Base-by-base conservation (phyloP, 1,140 invertebrate genomes). In the Semibalanus balanoides region DNA sequence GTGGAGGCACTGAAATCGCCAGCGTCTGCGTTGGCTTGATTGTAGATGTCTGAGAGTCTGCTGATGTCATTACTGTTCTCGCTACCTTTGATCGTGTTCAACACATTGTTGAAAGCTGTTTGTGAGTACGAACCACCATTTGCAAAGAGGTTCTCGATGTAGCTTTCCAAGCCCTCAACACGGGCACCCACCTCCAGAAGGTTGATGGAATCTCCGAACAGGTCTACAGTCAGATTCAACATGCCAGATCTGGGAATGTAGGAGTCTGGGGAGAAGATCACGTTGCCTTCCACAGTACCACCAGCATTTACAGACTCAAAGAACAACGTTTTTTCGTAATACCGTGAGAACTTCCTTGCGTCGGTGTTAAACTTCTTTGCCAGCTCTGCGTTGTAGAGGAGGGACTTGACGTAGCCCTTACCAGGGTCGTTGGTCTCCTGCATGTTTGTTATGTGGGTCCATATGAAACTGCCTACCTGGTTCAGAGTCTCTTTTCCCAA, bases 181-280 rank as follows among this genome's bases (percentile, higher is more conserved):
- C 95, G 89, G 1, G 88, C 87, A 74, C 90, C 90, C 22, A 96
- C 81, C 83, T 97, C 93, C 40, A 97, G 84, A 30, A 96, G 85
- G 82, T 97, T 97, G 79, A 94, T 88, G 31, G 87, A 89, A 70
- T 91, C 89, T 30, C 95, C 95, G 81, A 97, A 97, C 0, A 96
- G 76, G 81, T 96, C 91, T 0, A 91, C 85, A 0, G 93, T 95
- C 0, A 97, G 81, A 83, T 97, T 97, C 3, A 95, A 79, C 79
- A 84, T 89, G 0, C 86, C 86, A 0, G 92, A 93, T 76, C 94
- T 85, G 0, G 95, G 95, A 0, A 97, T 80, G 82, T 90, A 97
- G 3, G 92, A 94, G 79, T 94, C 88, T 81, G 93, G 90, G 0
- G 94, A 95, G 85, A 90, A 97, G 80, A 98, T 93, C 0, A 96